phyloP scores from a whole-genome alignment of 2,888 invertebrate genomes.

The Unio pictorum region DNA sequence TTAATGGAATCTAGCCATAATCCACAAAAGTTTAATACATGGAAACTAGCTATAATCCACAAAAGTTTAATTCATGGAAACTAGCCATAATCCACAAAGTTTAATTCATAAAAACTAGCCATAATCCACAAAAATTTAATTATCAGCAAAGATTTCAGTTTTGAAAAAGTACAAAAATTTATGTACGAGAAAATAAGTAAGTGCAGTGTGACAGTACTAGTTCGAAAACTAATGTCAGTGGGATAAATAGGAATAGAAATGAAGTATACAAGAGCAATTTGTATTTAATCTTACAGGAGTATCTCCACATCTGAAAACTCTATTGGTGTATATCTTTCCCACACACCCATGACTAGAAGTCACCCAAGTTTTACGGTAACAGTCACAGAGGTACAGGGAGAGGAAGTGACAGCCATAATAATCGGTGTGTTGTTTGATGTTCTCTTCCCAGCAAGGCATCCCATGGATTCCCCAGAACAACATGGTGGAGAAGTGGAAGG shows the following conservation, averaged over 20 bases:
- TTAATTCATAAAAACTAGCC: too few species aligned
- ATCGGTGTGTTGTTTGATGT: slow-evolving; percentile 42
- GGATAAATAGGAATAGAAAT: background rate
- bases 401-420: slow-evolving; percentile 27
- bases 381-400: slow-evolving; percentile 7
- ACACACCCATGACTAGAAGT: slow-evolving; percentile 43
- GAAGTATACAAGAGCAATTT: slow-evolving; percentile 6
- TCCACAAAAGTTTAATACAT: too few species aligned
- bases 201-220: too few species aligned
- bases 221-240: too few species aligned
- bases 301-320: slow-evolving; percentile 4
- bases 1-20: too few species aligned
- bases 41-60: too few species aligned
- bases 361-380: slow-evolving; percentile 48
- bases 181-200: too few species aligned
- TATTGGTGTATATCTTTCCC: slow-evolving; percentile 37
- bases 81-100: too few species aligned
- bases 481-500: slow-evolving; percentile 52
- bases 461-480: slow-evolving; percentile 43
- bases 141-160: too few species aligned
- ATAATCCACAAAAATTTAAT: too few species aligned
- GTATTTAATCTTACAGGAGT: slow-evolving; percentile 13
- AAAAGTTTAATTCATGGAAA: too few species aligned
- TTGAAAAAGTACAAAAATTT: too few species aligned
- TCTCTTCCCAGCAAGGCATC: slow-evolving; percentile 31